Percentiles rank a stretch among this genome's conserved stretches.
Evolutionary conservation across 2,797 vertebrate genomes (phyloP).

Genomic region (Sebastes elongatus): DNA sequence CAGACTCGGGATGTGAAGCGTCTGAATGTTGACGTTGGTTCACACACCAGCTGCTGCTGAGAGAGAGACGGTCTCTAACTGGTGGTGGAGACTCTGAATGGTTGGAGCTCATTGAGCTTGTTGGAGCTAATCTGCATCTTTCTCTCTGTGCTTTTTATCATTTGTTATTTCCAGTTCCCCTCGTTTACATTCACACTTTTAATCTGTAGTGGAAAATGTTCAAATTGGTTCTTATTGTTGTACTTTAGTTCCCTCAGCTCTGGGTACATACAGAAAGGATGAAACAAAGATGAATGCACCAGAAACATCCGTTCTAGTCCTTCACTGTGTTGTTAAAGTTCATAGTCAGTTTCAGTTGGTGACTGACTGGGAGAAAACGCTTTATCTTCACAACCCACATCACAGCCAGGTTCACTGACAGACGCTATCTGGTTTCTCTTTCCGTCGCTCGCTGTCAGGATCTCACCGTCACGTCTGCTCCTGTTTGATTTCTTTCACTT

Average conservation of each 20-base stretch:
- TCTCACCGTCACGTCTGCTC: background rate
- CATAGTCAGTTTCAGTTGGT: background rate
- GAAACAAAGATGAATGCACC: background rate
- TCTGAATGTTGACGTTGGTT: background rate
- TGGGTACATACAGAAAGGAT: background rate
- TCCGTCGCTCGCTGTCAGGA: background rate
- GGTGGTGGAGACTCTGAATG: background rate
- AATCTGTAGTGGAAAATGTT: background rate
- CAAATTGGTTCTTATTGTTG: background rate
- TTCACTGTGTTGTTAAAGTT: constrained; percentile 3
- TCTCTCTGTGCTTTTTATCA: background rate
- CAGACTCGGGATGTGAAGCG: background rate
- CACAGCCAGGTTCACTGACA: constrained; percentile 12
- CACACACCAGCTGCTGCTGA: constrained; percentile 39
- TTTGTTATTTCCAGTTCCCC: background rate
- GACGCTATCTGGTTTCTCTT: constrained; percentile 3
- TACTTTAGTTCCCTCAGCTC: background rate
- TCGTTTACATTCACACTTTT: background rate
- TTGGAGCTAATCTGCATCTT: background rate
- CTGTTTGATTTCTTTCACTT: background rate
- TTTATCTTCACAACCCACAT: constrained; percentile 24
- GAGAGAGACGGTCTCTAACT: constrained; percentile 2
- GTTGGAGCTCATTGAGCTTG: background rate
- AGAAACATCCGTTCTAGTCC: background rate
- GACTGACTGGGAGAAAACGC: constrained; percentile 5